Conservation (phyloP, 2,113 vertebrate genomes). For the Dissostichus mawsoni region DNA sequence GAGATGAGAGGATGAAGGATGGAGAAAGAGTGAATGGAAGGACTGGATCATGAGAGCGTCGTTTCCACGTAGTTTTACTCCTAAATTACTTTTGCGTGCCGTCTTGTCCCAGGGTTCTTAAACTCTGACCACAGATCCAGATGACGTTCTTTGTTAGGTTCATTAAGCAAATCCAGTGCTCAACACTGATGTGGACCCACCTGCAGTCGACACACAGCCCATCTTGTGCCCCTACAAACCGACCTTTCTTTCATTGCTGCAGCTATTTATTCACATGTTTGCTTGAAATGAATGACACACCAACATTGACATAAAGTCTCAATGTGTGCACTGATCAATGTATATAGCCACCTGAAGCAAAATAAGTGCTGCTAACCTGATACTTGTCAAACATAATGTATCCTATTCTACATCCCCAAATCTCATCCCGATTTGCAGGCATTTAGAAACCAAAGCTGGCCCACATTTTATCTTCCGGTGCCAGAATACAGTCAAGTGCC, state of each 20-base stretch:
- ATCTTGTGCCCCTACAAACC: background rate
- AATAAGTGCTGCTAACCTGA: constrained; percentile 17
- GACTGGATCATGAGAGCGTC: constrained; percentile 42
- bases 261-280: background rate
- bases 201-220: background rate
- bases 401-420: constrained; percentile 11
- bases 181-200: background rate
- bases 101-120: constrained; percentile 8
- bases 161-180: constrained; percentile 28
- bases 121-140: constrained; percentile 21
- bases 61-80: constrained; percentile 28
- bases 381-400: constrained; percentile 14
- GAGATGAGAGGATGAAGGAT: constrained; percentile 57
- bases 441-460: background rate
- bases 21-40: constrained; percentile 53
- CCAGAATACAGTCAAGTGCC: constrained; percentile 37
- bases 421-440: constrained; percentile 4
- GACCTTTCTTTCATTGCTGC: background rate
- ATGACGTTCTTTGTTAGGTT: constrained; percentile 16
- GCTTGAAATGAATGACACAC: background rate
- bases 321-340: constrained; percentile 13
- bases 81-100: constrained; percentile 43
- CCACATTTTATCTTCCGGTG: constrained; percentile 16
- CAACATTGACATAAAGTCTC: background rate
- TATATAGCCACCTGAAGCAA: constrained; percentile 24